Evolutionary conservation across 2,113 vertebrate species (phyloP).

Genomic region (Apeltes quadracus): DNA sequence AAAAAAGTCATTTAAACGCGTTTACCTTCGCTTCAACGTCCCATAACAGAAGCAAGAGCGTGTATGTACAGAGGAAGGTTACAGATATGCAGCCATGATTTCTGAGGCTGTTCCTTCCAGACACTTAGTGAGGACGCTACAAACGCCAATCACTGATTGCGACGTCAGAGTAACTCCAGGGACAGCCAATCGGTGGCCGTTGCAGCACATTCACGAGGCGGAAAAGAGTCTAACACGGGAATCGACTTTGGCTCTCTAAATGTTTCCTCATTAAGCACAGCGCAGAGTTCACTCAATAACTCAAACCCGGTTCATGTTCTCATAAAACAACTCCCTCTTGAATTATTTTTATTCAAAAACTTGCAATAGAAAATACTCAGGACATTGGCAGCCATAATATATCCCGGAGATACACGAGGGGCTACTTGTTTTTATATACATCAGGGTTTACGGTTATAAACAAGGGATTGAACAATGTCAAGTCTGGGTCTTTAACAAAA

Average conservation of each 20-base stretch:
- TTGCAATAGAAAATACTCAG: slow-evolving; percentile 57
- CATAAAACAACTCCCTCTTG: slow-evolving; percentile 4
- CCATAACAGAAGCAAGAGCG: background rate
- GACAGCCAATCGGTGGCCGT: slow-evolving; percentile 12
- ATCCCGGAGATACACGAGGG: slow-evolving; percentile 37
- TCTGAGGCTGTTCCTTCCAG: fast-evolving
- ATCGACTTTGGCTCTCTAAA: background rate
- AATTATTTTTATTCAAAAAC: slow-evolving; percentile 53
- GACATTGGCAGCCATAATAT: slow-evolving; percentile 34
- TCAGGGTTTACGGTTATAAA: background rate
- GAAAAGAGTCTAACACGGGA: background rate
- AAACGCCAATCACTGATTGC: fast-evolving
- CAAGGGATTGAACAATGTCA: background rate
- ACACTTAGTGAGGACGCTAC: background rate
- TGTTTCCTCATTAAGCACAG: no score
- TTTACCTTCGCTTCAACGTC: slow-evolving; percentile 31
- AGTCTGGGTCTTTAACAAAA: background rate
- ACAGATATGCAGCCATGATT: slow-evolving; percentile 14
- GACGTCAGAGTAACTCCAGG: background rate
- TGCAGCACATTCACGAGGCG: background rate
- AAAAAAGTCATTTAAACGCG: background rate
- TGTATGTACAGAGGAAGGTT: fast-evolving
- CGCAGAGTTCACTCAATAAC: background rate
- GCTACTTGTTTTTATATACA: slow-evolving; percentile 5
- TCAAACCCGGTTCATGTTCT: background rate